Evolutionary conservation across 2,888 invertebrate species (phyloP), one percentile per base, ranked within the genome.

Genomic region (Theretra japonica): DNA sequence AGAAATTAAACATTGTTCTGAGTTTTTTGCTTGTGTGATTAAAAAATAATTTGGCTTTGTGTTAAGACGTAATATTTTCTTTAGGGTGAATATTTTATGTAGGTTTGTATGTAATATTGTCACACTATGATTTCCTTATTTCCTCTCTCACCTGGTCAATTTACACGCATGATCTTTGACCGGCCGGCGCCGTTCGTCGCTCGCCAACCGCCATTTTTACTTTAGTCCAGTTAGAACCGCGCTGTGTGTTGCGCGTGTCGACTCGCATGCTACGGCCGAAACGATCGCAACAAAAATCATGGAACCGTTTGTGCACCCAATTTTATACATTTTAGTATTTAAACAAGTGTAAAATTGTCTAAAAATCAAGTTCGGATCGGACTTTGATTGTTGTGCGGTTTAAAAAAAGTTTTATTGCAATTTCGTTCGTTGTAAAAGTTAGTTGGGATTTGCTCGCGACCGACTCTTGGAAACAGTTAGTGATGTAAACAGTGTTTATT

Each of bases 151-250:
- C 85, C 86, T 85, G 83, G 83, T 77, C 79, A 81, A 77, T 80
- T 73, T 65, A 62, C 75, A 84, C 83, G 86, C 84, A 86, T 88
- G 84, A 86, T 90, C 90, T 89, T 86, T 90, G 90, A 79, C 83
- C 80, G 82, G 80, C 80, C 82, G 83, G 81, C 83, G 82, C 81
- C 78, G 79, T 75, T 83, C 79, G 83, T 77, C 77, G 75, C 72
- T 74, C 76, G 77, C 76, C 80, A 76, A 73, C 80, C 88, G 90
- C 89, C 91, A 91, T 89, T 88, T 89, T 87, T 86, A 79, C 79
- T 77, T 83, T 89, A 92, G 92, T 93, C 90, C 88, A 88, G 90
- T 89, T 90, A 87, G 76, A 85, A 78, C 77, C 83, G 83, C 77
- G 80, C 73, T 28, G 79, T 59, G 81, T 8, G 74, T n/a, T 53